Evolutionary conservation across 1,140 invertebrate genomes (phyloP), one percentile per base, ranked within the genome.

Genomic region (Achatina immaculata): DNA sequence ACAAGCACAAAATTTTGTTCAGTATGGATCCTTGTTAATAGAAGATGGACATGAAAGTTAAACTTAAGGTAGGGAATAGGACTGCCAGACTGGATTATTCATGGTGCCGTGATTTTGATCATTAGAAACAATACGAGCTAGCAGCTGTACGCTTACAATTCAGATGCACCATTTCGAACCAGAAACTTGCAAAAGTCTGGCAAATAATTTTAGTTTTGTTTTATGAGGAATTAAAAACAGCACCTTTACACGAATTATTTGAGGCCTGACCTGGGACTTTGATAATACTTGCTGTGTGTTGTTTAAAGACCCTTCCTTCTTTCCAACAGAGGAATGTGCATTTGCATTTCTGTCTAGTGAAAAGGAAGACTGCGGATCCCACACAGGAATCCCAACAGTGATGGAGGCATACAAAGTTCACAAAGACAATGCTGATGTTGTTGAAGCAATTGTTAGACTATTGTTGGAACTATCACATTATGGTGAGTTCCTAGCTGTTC

Each of bases 381-480:
- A 85, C 38, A 58, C 80, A 21, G 90, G 90, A 16, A 84, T 91
- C 66, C 88, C 88, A 11, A 85, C 87, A 7, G 84, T 91, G 28
- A 78, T 89, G 43, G 85, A 84, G 51, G 87, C 88, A 0, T 90
- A 91, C 80, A 82, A 86, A 36, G 77, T 86, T 19, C 89, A 91
- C 83, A 90, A 89, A 48, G 89, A 91, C 77, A 90, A 91, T 82
- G 89, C 88, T 0, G 88, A 89, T 48, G 89, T 91, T 11, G 89
- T 91, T 28, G 90, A 90, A 62, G 86, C 87, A 80, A 86, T 91
- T 38, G 87, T 87, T 51, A 87, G 83, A 21, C 83, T 91, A n/a
- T 71, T 91, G 21, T 86, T 88, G 86, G 89, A 91, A 62, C 85
- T 91, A 0, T 81, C 85, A 34, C 85, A 89, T 72, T 91, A 91